Evolutionary conservation across 2,113 vertebrate genomes (phyloP).

Genomic region (Oryzias melastigma): DNA sequence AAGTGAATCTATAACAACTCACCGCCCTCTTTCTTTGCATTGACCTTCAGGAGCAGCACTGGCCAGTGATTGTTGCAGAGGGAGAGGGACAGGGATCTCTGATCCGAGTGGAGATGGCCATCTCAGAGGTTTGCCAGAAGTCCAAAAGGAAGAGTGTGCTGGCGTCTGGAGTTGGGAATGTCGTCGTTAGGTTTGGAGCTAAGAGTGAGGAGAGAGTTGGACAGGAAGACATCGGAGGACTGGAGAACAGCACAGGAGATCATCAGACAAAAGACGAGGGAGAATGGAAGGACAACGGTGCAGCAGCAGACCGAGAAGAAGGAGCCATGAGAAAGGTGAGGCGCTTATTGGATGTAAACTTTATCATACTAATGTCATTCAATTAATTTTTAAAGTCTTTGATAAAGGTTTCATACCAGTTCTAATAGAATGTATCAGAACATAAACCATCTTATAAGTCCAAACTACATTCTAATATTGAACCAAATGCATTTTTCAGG

Average conservation of each 20-base stretch:
- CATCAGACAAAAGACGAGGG: constrained; percentile 76
- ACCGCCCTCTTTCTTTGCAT: constrained; percentile 25
- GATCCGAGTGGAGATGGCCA: constrained; percentile 90
- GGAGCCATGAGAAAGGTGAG: constrained; percentile 76
- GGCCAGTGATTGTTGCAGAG: constrained; percentile 86
- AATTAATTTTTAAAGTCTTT: too few relatives aligned
- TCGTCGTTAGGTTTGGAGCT: constrained; percentile 87
- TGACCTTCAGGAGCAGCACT: constrained; percentile 74
- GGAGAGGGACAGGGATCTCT: constrained; percentile 90
- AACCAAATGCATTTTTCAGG: constrained; percentile 28
- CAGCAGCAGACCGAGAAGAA: constrained; percentile 75
- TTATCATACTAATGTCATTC: background rate
- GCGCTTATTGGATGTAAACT: background rate
- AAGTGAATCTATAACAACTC: background rate
- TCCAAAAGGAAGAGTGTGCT: constrained; percentile 92
- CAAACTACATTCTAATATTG: background rate
- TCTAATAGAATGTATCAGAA: too few relatives aligned
- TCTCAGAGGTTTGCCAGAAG: constrained; percentile 94
- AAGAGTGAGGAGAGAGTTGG: constrained; percentile 71
- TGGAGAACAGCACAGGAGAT: constrained; percentile 80
- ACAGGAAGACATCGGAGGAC: constrained; percentile 68
- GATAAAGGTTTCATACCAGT: too few relatives aligned
- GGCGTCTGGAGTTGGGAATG: constrained; percentile 84
- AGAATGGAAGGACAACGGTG: constrained; percentile 77
- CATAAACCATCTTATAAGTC: too few relatives aligned